Evolutionary conservation across 2,888 invertebrate genomes (phyloP), one percentile per base, ranked within the genome.

Genomic region (Taphrorychus bicolor): DNA sequence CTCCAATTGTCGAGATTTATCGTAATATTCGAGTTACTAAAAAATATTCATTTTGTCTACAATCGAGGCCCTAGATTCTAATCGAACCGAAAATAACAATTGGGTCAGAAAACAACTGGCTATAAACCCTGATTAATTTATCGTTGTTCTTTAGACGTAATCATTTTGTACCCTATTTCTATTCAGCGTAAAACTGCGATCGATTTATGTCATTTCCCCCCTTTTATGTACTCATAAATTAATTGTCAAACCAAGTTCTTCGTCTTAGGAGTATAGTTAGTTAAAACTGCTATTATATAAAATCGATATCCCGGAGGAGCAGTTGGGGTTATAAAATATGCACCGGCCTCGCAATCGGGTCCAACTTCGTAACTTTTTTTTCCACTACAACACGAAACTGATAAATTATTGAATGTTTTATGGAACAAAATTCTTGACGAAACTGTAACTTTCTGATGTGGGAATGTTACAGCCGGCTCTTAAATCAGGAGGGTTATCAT

Each of bases 271-370:
- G n/a, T n/a, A n/a, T 51, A 59, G 63, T 57, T 64, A 64, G 63
- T 57, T 69, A 65, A 63, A 69, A 58, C 59, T 52, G 62, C 40
- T 57, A 63, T 63, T 63, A 63, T 56, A 56, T 19, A 32, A 63
- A 63, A 63, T 63, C 63, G 53, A 63, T 63, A 63, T 49, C 57
- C 63, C 56, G 22, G 5, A 49, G 63, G 63, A 63, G 49, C 63
- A 63, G 45, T 63, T 63, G 17, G 24, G 23, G 51, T 59, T 51
- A 69, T 69, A 65, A 69, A 69, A 69, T 69, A 69, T 69, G 65
- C 69, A 69, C 54, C 22, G 21, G 42, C 41, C 48, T 32, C 32
- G 54, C 23, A 24, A 54, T 54, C 54, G 54, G 22, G 54, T 18
- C 21, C 24, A 16, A 21, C 19, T 22, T 14, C 21, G 51, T 9